Conservation (phyloP, 1,140 invertebrate species). For the Leptopilina clavipes region DNA sequence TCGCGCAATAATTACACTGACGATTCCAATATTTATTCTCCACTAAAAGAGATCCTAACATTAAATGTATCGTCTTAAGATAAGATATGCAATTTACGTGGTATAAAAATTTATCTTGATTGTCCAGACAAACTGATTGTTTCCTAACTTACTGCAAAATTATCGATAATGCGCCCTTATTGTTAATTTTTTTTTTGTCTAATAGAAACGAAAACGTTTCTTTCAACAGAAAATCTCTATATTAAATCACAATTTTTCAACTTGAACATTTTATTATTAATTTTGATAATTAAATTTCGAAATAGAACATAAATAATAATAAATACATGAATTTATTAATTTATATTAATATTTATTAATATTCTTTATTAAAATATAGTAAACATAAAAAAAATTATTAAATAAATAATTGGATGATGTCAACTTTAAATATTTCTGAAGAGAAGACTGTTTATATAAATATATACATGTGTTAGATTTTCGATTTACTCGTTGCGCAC, state of each 20-base stretch:
- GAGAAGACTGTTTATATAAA: no score
- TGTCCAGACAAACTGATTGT: conserved; percentile 9
- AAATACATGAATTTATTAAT: not conserved
- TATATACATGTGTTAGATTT: not conserved
- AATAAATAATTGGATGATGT: not conserved
- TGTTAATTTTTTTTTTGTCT: no score
- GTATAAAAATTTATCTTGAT: conserved; percentile 34
- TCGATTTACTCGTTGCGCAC: conserved; percentile 21
- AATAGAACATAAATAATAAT: not conserved
- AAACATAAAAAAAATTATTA: no score
- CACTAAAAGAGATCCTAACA: conserved; percentile 13
- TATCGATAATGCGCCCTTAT: not conserved
- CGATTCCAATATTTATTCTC: conserved; percentile 15
- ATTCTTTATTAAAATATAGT: no score
- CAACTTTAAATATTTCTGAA: no score
- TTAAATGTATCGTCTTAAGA: conserved; percentile 17
- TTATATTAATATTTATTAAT: no score
- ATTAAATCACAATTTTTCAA: no score
- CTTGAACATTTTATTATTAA: no score
- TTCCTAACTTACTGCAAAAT: not conserved
- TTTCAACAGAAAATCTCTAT: no score
- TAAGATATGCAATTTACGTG: conserved; percentile 35
- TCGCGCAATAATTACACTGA: not conserved
- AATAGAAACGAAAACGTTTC: not conserved
- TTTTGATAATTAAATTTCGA: no score